phyloP scores from a whole-genome alignment of 2,888 invertebrate genomes.

The Eumacrocentrus americanus region DNA sequence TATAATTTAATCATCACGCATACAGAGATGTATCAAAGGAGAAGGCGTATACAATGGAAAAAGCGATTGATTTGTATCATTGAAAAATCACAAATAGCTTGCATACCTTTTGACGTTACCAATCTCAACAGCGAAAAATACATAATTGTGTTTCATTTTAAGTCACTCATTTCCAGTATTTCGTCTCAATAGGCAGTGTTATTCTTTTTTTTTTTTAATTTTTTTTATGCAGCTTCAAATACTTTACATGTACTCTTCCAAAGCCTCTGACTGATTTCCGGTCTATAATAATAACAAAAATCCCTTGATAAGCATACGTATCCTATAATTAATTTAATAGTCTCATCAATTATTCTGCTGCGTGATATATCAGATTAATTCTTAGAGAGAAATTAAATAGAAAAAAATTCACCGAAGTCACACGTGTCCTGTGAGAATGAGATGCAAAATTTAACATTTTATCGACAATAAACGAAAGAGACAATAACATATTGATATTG shows the following conservation, averaged over 20 bases:
- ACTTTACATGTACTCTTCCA: not conserved
- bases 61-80: no score
- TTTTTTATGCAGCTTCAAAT: not conserved
- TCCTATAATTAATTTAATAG: not conserved
- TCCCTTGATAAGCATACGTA: not conserved
- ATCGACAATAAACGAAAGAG: not conserved
- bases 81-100: not conserved
- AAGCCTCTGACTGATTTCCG: not conserved
- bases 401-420: not conserved
- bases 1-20: no score
- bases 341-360: not conserved
- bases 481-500: not conserved
- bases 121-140: not conserved
- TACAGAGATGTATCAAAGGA: not conserved
- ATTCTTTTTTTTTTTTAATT: not conserved
- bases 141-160: not conserved
- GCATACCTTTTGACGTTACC: not conserved
- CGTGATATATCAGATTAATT: not conserved
- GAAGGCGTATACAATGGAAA: no score
- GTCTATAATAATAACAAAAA: not conserved
- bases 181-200: constrained; percentile 1
- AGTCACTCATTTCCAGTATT: not conserved
- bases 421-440: not conserved
- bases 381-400: not conserved
- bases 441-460: not conserved